Evolutionary conservation across 2,797 vertebrate genomes (phyloP), one percentile per base, ranked within the genome.

Genomic region (Perodicticus potto): DNA sequence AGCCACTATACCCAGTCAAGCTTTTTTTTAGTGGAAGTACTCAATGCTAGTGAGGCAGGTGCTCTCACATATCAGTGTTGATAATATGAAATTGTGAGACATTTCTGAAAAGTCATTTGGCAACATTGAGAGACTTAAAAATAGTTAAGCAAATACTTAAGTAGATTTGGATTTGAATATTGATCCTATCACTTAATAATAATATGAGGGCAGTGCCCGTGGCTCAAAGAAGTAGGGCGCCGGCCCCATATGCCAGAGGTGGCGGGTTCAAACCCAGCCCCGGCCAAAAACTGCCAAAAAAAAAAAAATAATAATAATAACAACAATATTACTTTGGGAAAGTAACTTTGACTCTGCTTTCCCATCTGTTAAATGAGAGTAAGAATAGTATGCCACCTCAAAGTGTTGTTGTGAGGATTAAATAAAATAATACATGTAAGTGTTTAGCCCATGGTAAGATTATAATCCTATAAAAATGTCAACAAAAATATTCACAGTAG

Each of bases 71-170:
- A 34, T 20, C 84, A 45, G 78, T 85, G 9, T 85, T 89, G 73
- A 29, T 57, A 84, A 29, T 80, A 67, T 67, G 77, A 91, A 83
- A 53, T 87, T 87, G 8, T 86, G 34, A 93, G 43, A 74, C 34
- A 49, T 87, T 96, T 94, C 61, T 77, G 70, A 81, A 83, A 96
- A 93, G 34, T 55, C 81, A 27, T 95, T 77, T 78, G 76, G 72
- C 32, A 93, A 27, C 61, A 86, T 34, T 53, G 61, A 90, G 61
- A 77, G 49, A 27, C 57, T 69, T 74, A 92, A 90, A 94, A 95
- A 90, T 95, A n/a, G 69, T 82, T 94, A 81, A 40, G 25, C 2
- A 22, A 94, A 70, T 19, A 89, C 69, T 86, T 61, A 89, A 45
- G 23, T 77, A 83, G 25, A 53, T 34, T 93, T 86, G 76, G 86